These are phyloP conservation scores for Octomys mimax DNA, from an alignment of 2,797 vertebrate genomes.

Conservation along the genomic window DNA sequence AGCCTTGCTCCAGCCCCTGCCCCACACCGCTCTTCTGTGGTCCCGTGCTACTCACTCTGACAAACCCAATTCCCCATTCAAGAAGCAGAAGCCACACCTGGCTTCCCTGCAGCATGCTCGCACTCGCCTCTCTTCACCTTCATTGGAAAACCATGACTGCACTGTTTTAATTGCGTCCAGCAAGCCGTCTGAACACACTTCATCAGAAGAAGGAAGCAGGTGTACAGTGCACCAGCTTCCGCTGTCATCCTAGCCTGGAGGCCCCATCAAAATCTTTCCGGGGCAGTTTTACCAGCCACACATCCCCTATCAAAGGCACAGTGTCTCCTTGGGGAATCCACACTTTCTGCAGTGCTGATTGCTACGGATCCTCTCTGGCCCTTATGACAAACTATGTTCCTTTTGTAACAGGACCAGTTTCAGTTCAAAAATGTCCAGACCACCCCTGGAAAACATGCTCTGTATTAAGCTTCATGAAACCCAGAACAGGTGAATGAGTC, in stretches of 20 bases:
- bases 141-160: slow-evolving; percentile 78
- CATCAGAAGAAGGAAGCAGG: slow-evolving; percentile 86
- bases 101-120: slow-evolving; percentile 59
- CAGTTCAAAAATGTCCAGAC: slow-evolving; percentile 70
- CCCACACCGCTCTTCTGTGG: neutral
- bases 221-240: slow-evolving; percentile 69
- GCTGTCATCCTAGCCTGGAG: slow-evolving; percentile 71
- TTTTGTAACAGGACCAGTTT: slow-evolving; percentile 40
- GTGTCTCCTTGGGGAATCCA: slow-evolving; percentile 67
- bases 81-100: neutral
- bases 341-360: slow-evolving; percentile 28
- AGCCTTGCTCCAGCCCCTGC: neutral
- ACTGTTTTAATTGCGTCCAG: slow-evolving; percentile 81
- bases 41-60: slow-evolving; percentile 8
- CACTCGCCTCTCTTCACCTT: neutral
- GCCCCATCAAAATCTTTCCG: slow-evolving; percentile 75
- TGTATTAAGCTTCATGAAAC: slow-evolving; percentile 78
- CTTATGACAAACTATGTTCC: slow-evolving; percentile 70
- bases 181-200: slow-evolving; percentile 78
- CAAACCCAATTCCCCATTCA: neutral
- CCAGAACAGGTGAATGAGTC: slow-evolving; percentile 59
- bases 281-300: slow-evolving; percentile 47
- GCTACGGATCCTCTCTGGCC: slow-evolving; percentile 61
- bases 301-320: slow-evolving; percentile 14
- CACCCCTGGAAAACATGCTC: slow-evolving; percentile 73